A percentile compares a stretch with the other conserved stretches of the same genome.
These are phyloP conservation scores for Lemur catta DNA, from an alignment of 2,797 vertebrate genomes.

Conservation along the genomic window DNA sequence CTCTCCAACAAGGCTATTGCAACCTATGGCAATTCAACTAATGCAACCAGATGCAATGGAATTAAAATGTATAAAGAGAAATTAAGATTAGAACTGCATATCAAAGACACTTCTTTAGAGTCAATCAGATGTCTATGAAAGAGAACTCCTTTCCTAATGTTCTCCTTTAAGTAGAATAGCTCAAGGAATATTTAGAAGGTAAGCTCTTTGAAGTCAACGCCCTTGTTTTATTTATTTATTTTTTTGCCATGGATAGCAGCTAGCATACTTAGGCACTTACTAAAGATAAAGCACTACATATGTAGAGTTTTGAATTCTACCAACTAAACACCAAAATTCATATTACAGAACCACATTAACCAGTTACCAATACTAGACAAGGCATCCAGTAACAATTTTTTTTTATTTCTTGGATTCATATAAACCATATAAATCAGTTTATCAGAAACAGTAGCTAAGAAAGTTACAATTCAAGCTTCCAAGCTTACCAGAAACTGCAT, in stretches of 20 bases:
- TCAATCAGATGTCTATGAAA: background rate
- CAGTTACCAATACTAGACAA: background rate
- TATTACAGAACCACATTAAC: background rate
- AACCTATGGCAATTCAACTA: background rate
- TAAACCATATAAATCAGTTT: background rate
- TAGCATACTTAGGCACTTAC: background rate
- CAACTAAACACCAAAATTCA: background rate
- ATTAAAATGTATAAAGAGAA: background rate
- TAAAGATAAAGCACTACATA: conserved; percentile 21
- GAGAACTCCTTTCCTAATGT: background rate
- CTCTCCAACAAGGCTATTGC: background rate
- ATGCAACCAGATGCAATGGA: background rate
- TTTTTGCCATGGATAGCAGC: background rate
- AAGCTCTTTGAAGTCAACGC: conserved; percentile 24
- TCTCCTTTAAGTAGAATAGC: background rate
- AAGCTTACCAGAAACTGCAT: background rate
- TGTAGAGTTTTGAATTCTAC: background rate
- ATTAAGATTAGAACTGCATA: background rate
- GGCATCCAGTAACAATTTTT: background rate
- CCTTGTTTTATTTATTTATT: background rate
- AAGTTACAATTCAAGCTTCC: background rate
- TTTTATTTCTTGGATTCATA: conserved; percentile 23
- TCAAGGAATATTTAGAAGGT: conserved; percentile 2
- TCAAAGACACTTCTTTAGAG: background rate
- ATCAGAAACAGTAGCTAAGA: background rate